phyloP scores from a whole-genome alignment of 2,888 invertebrate species.

The Microctonus brassicae region DNA sequence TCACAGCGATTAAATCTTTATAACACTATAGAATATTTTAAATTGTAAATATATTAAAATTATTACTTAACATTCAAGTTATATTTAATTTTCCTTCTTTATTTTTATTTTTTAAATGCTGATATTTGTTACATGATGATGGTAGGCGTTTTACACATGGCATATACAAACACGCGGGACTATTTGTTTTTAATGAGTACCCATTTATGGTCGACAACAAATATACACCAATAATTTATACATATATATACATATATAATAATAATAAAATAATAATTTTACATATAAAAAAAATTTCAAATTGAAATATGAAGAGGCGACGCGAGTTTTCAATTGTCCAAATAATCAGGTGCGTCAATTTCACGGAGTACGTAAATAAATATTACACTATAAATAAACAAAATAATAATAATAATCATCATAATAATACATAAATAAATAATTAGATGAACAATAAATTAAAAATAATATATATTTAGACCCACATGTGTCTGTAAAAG shows the following conservation, averaged over 20 bases:
- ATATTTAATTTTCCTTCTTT: neutral
- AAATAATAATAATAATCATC: neutral
- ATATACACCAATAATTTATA: constrained; percentile 1
- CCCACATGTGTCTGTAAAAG: constrained; percentile 38
- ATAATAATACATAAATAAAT: too few relatives aligned
- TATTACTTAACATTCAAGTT: neutral
- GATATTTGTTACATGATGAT: neutral
- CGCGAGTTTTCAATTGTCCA: neutral
- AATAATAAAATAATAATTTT: neutral
- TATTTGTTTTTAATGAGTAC: constrained; percentile 31
- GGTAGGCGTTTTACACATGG: constrained; percentile 13
- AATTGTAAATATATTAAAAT: neutral
- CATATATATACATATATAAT: neutral
- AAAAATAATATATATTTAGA: neutral
- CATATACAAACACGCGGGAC: constrained; percentile 7
- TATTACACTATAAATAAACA: neutral
- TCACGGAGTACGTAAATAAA: constrained; percentile 10
- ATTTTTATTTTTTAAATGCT: neutral
- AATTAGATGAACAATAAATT: too few relatives aligned
- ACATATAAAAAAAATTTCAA: too few relatives aligned
- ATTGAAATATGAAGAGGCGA: constrained; percentile 1
- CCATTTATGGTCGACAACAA: constrained; percentile 28
- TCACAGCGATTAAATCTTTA: too few relatives aligned
- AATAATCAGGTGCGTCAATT: constrained; percentile 25
- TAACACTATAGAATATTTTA: neutral